Conservation (phyloP, 2,113 vertebrate genomes). For the Litocranius walleri region DNA sequence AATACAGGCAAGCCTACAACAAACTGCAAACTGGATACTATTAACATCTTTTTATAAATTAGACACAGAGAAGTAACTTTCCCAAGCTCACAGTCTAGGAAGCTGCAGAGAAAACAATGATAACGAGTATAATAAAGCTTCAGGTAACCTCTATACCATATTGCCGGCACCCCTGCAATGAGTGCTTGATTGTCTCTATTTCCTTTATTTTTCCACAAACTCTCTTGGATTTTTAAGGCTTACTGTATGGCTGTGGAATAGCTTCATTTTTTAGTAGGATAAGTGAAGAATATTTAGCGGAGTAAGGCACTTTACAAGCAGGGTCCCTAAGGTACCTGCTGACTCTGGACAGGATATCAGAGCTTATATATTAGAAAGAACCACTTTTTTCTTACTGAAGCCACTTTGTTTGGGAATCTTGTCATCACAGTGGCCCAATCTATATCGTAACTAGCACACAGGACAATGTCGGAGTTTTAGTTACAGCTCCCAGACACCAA, state of each 20-base stretch:
- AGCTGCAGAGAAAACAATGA: not conserved
- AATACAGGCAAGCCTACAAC: not conserved
- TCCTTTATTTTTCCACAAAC: not conserved
- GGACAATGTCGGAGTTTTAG: not conserved
- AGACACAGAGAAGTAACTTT: not conserved
- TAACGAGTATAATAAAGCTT: not conserved
- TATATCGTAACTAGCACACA: not conserved
- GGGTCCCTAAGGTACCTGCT: not conserved
- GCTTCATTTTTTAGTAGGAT: not conserved
- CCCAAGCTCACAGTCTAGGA: not conserved
- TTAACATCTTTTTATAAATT: not conserved
- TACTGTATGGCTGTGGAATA: not conserved
- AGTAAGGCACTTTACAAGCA: not conserved
- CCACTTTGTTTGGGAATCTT: not conserved
- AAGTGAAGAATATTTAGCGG: not conserved
- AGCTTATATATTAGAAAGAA: not conserved
- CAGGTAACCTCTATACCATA: not conserved
- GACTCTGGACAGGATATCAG: not conserved
- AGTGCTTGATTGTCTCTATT: not conserved
- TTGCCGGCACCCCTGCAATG: not conserved
- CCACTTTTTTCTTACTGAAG: not conserved
- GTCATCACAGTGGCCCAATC: not conserved
- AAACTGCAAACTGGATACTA: not conserved
- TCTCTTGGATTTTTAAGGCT: not conserved
- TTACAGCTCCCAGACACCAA: not conserved